A percentile compares a stretch with the other conserved stretches of the same genome.
These are phyloP conservation scores for Cotesia typhae DNA, from an alignment of 1,140 invertebrate species.

Conservation along the genomic window DNA sequence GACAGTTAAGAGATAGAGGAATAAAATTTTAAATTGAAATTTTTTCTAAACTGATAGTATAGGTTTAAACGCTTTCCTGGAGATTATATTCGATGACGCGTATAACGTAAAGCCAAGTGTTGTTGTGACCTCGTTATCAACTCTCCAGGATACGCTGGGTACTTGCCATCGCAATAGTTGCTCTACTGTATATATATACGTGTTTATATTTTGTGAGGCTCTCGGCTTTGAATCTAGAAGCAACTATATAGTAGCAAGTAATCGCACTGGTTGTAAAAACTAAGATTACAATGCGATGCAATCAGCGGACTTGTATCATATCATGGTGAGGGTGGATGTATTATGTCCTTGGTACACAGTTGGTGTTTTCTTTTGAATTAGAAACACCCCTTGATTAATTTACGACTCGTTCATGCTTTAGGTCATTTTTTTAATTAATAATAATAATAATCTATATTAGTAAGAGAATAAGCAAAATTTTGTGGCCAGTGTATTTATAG, in stretches of 20 bases:
- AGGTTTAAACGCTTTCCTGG: neutral
- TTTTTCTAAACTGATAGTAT: neutral
- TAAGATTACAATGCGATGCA: conserved; percentile 46
- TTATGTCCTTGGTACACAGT: neutral
- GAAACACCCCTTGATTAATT: conserved; percentile 36
- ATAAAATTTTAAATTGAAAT: neutral
- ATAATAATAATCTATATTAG: neutral
- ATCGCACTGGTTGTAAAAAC: conserved; percentile 38
- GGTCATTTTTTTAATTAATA: neutral
- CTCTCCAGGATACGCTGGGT: neutral
- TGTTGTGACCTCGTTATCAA: conserved; percentile 46
- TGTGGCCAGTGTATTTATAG: too few species aligned
- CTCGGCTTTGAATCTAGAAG: too few species aligned
- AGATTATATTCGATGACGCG: conserved; percentile 49
- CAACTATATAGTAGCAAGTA: conserved; percentile 11
- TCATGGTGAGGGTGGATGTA: neutral
- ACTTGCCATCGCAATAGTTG: neutral
- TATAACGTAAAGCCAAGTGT: conserved; percentile 41
- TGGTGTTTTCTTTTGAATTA: conserved; percentile 38
- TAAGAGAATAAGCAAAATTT: neutral
- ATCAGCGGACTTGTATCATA: conserved; percentile 31
- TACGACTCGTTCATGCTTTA: conserved; percentile 6
- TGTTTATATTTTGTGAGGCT: too few species aligned
- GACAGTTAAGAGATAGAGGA: too few species aligned
- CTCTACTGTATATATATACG: neutral